Conservation (phyloP, 2,797 vertebrate species). For the Notamacropus eugenii region DNA sequence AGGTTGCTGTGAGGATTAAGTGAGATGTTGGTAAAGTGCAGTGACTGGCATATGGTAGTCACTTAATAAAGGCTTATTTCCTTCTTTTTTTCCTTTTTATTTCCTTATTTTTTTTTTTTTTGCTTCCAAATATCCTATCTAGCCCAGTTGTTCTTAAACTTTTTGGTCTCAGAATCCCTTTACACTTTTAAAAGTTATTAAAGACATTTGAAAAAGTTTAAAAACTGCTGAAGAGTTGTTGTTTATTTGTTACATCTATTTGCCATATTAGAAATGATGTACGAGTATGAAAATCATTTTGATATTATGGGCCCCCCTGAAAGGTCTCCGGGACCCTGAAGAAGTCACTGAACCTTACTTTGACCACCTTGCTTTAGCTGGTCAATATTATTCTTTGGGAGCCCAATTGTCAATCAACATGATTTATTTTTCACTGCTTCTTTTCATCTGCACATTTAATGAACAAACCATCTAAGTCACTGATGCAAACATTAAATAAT, state of each 20-base stretch:
- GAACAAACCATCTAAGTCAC: background rate
- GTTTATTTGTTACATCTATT: background rate
- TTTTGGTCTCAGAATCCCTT: background rate
- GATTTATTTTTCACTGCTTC: background rate
- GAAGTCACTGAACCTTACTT: background rate
- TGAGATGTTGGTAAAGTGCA: background rate
- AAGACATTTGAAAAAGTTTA: background rate
- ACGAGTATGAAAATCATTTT: background rate
- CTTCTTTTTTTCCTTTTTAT: no score
- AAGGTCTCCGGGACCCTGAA: background rate
- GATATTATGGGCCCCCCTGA: background rate
- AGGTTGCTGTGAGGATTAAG: background rate
- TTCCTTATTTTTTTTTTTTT: background rate
- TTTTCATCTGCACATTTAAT: background rate
- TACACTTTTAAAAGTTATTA: background rate
- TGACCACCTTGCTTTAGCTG: background rate
- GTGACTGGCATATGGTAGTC: background rate
- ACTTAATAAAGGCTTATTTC: background rate
- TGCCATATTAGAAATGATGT: background rate
- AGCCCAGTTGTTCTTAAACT: background rate
- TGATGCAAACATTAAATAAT: background rate
- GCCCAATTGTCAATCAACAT: background rate
- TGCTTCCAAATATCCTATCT: background rate
- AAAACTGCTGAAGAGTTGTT: background rate
- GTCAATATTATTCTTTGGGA: background rate